Evolutionary conservation across 2,888 invertebrate species (phyloP), one percentile per base, ranked within the genome.

Genomic region (Agrotis segetum): DNA sequence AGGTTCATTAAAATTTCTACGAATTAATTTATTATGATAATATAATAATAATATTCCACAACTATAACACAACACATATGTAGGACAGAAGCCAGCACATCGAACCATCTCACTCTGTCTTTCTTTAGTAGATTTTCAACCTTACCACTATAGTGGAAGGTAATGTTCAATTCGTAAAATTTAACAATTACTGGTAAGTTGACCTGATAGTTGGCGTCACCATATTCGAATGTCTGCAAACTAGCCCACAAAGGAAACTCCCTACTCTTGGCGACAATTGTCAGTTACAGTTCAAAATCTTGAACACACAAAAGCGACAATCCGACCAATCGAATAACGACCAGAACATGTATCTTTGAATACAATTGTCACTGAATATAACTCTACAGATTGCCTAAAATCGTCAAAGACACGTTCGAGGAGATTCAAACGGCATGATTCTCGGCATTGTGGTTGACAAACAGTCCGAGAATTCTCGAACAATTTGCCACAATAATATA

Each of bases 351-450:
- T 62, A 24, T 64, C 67, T 67, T 77, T 64, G 56, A 58, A 64
- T 49, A 67, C 17, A 58, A 52, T 40, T 64, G 29, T 52, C 70
- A 63, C 76, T 46, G 76, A 68, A 71, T 68, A 60, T 60, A 50
- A 59, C 67, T 19, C 52, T 40, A 40, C 7, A 44, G 58, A 79
- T 71, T 79, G 63, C 52, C 52, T 9, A 66, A 66, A 67, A 53
- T 24, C 52, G 59, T 61, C 49, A 40, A 49, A 79, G 40, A 52
- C 79, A 79, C 79, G 79, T 76, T 53, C 71, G 64, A 80, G 79
- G 59, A 61, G 34, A 56, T 50, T 40, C 19, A 16, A 29, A 63
- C 53, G 53, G 19, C 19, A 47, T 64, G n/a, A 24, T 58, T 59
- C 58, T 69, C 52, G 3, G 47, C 9, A 69, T 69, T 75, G 71